Conservation (phyloP, 2,113 vertebrate genomes). For the Corydoras maculifer region DNA sequence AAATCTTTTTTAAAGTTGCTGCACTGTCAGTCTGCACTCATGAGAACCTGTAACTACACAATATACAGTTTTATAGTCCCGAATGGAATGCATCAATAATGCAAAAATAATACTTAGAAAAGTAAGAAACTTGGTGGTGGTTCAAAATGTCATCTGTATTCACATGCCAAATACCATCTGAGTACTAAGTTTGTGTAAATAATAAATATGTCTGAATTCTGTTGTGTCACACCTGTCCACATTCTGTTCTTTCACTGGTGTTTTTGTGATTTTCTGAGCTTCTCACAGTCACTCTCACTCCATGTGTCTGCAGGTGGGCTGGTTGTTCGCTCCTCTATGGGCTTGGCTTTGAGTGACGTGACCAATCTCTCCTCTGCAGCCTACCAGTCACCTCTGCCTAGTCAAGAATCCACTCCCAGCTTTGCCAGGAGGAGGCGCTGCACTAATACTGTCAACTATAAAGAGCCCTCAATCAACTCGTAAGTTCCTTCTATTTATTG, state of each 20-base stretch:
- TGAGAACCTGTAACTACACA: no score
- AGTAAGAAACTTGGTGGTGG: no score
- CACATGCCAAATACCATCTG: no score
- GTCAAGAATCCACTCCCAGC: slow-evolving; percentile 36
- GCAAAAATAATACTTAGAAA: no score
- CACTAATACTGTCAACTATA: slow-evolving; percentile 72
- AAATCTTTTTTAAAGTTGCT: no score
- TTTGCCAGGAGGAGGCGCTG: slow-evolving; percentile 68
- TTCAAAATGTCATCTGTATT: no score
- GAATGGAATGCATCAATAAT: no score
- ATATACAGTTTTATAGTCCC: no score
- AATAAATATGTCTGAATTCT: slow-evolving; percentile 26
- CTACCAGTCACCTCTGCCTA: slow-evolving; percentile 52
- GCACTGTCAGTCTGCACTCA: not conserved
- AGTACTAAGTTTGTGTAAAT: no score
- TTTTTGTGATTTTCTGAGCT: slow-evolving; percentile 12
- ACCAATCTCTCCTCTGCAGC: slow-evolving; percentile 72
- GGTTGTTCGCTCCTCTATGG: slow-evolving; percentile 55
- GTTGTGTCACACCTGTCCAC: slow-evolving; percentile 29
- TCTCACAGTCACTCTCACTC: slow-evolving; percentile 30
- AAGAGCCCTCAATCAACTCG: slow-evolving; percentile 74
- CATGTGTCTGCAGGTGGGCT: slow-evolving; percentile 56
- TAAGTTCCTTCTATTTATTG: slow-evolving; percentile 47
- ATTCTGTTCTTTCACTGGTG: not conserved
- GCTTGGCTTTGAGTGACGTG: slow-evolving; percentile 74